Conservation (phyloP, 2,797 vertebrate species). For the Toxotes lorentzi region DNA sequence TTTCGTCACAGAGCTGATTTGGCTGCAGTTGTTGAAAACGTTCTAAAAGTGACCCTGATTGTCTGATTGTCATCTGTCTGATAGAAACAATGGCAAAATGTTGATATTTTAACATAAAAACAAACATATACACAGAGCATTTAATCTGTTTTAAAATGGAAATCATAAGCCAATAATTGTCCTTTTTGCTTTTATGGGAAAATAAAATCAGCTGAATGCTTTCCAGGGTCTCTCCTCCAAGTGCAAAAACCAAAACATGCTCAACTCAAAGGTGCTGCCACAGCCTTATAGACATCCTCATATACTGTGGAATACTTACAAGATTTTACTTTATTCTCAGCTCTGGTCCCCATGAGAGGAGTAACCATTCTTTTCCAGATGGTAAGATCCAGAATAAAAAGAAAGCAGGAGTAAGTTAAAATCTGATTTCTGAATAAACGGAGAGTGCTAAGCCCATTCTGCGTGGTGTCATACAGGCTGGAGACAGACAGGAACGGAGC, state of each 20-base stretch:
- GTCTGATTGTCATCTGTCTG: not conserved
- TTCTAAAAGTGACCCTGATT: not conserved
- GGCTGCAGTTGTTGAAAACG: not conserved
- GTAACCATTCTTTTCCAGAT: slow-evolving; percentile 59
- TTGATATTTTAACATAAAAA: not conserved
- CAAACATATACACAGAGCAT: not conserved
- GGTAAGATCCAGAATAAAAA: slow-evolving; percentile 65
- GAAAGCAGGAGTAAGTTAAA: slow-evolving; percentile 34
- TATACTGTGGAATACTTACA: slow-evolving; percentile 72
- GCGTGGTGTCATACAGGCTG: slow-evolving; percentile 51
- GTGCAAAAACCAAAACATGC: slow-evolving; percentile 46
- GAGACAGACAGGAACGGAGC: slow-evolving; percentile 55
- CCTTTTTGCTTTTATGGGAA: slow-evolving; percentile 7
- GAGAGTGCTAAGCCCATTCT: slow-evolving; percentile 31
- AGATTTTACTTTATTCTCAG: slow-evolving; percentile 62
- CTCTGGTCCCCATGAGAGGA: slow-evolving; percentile 60
- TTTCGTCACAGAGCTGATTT: not conserved
- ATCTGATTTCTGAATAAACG: slow-evolving; percentile 37
- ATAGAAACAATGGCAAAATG: not conserved
- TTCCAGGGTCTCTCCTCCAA: slow-evolving; percentile 20
- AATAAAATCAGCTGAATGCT: not conserved
- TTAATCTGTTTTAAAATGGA: slow-evolving; percentile 11
- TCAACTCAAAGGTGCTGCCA: slow-evolving; percentile 28
- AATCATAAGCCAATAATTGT: not conserved
- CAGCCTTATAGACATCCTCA: slow-evolving; percentile 32